Conservation (phyloP, 1,140 invertebrate species). For the Papilio aristodemus region DNA sequence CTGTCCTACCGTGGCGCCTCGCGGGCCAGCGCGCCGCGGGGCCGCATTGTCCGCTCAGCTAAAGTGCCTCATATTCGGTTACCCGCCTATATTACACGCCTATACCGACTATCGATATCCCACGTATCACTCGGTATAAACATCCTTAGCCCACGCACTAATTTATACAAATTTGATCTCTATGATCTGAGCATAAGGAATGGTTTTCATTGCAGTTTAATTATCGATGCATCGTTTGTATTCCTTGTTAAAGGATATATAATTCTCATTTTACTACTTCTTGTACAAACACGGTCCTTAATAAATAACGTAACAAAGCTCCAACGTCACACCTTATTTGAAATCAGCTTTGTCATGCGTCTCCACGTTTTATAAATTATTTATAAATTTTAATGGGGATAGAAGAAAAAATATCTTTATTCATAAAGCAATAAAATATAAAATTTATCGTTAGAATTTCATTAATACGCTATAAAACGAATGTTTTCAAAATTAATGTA, state of each 20-base stretch:
- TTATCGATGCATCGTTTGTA: slow-evolving; percentile 26
- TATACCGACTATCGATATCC: slow-evolving; percentile 69
- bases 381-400: slow-evolving; percentile 53
- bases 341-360: slow-evolving; percentile 63
- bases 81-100: slow-evolving; percentile 69
- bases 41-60: slow-evolving; percentile 66
- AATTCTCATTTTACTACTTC: slow-evolving; percentile 74
- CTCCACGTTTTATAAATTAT: slow-evolving; percentile 46
- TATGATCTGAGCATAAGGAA: slow-evolving; percentile 33
- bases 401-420: slow-evolving; percentile 43
- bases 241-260: slow-evolving; percentile 55
- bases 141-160: slow-evolving; percentile 41
- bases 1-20: slow-evolving; percentile 67
- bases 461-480: slow-evolving; percentile 54
- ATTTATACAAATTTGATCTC: slow-evolving; percentile 39
- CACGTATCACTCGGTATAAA: slow-evolving; percentile 36
- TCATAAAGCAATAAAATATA: slow-evolving; percentile 54
- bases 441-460: slow-evolving; percentile 53
- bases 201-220: slow-evolving; percentile 25
- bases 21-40: slow-evolving; percentile 61
- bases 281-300: slow-evolving; percentile 62
- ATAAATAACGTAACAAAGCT: slow-evolving; percentile 75
- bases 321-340: slow-evolving; percentile 72
- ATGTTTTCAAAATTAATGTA: slow-evolving; percentile 38
- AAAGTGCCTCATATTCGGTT: slow-evolving; percentile 78